Evolutionary conservation across 2,888 invertebrate species (phyloP).

Genomic region (Halictus quadricinctus): DNA sequence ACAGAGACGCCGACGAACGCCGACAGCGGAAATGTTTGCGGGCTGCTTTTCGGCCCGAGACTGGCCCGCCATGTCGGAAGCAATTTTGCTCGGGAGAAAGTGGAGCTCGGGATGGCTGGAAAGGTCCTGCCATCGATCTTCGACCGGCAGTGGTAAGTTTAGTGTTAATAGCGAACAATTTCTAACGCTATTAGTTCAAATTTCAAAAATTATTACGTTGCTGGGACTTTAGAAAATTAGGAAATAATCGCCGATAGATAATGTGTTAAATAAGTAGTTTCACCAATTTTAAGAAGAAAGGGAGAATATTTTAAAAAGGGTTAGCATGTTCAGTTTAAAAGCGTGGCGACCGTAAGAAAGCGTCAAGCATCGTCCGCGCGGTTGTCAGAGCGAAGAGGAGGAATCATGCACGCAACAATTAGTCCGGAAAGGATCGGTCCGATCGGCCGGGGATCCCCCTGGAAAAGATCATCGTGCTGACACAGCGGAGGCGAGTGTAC

Average conservation of each 20-base stretch:
- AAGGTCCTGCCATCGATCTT: not conserved
- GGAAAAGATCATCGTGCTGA: slow-evolving; percentile 70
- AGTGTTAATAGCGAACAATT: no score
- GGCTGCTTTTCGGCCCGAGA: slow-evolving; percentile 27
- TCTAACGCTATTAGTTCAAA: no score
- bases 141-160: no score
- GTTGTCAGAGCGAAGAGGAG: not conserved
- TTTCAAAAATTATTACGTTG: no score
- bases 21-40: slow-evolving; percentile 44
- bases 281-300: not conserved
- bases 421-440: slow-evolving; percentile 27
- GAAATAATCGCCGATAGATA: not conserved
- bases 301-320: not conserved
- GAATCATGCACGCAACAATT: slow-evolving; percentile 30
- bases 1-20: slow-evolving; percentile 36
- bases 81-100: slow-evolving; percentile 19
- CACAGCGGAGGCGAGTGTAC: slow-evolving; percentile 29
- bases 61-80: slow-evolving; percentile 21
- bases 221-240: no score
- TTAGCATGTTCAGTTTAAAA: not conserved
- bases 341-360: not conserved
- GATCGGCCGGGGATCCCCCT: slow-evolving; percentile 47
- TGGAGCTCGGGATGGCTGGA: not conserved
- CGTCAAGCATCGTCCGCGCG: not conserved
- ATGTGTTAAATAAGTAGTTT: no score